Evolutionary conservation across 1,140 invertebrate species (phyloP).

Genomic region (Antheraea mylitta): DNA sequence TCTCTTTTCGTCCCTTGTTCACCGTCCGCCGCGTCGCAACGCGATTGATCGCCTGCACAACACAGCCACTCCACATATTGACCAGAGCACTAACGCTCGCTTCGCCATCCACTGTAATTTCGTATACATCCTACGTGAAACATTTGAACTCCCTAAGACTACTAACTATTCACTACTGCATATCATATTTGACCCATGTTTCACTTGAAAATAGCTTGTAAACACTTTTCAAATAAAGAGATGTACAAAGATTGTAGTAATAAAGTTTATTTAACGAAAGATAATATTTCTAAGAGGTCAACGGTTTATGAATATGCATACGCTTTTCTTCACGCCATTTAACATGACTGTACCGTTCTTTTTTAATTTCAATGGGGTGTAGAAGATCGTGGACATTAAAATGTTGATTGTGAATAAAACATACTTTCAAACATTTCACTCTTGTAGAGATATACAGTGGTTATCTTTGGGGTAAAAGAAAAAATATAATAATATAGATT

Average conservation of each 20-base stretch:
- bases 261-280: neutral
- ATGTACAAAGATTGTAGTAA: neutral
- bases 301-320: constrained; percentile 59
- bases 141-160: neutral
- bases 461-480: no score
- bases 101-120: constrained; percentile 57
- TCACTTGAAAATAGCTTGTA: no score
- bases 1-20: constrained; percentile 23
- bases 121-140: constrained; percentile 42
- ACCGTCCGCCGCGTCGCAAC: constrained; percentile 30
- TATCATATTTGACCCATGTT: no score
- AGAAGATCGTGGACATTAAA: neutral
- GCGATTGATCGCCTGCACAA: constrained; percentile 69
- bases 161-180: no score
- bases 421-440: neutral
- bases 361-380: constrained; percentile 8
- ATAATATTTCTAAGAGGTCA: constrained; percentile 14
- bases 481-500: neutral
- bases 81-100: constrained; percentile 66
- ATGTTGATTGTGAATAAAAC: neutral
- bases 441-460: no score
- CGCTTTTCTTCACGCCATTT: constrained; percentile 55
- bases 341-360: constrained; percentile 49
- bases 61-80: constrained; percentile 75
- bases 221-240: neutral